These are phyloP conservation scores for Papilio protenor DNA, from an alignment of 2,888 invertebrate species.

Conservation along the genomic window DNA sequence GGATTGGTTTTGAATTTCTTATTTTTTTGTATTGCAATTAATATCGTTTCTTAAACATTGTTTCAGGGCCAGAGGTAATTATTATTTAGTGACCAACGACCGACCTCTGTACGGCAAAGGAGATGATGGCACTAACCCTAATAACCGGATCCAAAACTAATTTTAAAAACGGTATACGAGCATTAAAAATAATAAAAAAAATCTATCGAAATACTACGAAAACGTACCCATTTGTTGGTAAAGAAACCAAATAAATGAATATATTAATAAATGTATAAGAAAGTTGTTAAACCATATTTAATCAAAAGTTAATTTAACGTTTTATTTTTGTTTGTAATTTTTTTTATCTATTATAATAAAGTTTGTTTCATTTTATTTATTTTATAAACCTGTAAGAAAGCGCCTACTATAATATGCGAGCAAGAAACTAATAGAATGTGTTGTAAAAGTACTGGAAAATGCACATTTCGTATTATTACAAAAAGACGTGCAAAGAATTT, in stretches of 20 bases:
- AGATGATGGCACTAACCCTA: conserved; percentile 34
- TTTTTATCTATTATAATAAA: neutral
- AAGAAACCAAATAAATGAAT: neutral
- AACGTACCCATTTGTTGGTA: neutral
- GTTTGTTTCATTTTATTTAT: neutral
- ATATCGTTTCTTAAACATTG: neutral
- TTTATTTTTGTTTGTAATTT: neutral
- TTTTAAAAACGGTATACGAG: neutral
- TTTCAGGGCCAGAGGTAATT: conserved; percentile 56
- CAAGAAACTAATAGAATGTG: neutral
- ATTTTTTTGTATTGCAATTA: too few species aligned
- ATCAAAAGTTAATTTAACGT: neutral
- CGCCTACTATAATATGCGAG: conserved; percentile 14
- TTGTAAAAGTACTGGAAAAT: neutral
- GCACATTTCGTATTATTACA: neutral
- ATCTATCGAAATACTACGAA: neutral
- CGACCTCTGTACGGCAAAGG: conserved; percentile 52
- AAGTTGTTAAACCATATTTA: neutral
- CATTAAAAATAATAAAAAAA: neutral
- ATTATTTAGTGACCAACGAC: conserved; percentile 54
- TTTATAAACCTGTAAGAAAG: neutral
- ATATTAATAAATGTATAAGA: neutral
- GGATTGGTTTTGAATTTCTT: too few species aligned
- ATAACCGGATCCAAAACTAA: neutral
- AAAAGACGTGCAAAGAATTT: neutral